A percentile compares a stretch with the other conserved stretches of the same genome.
Conservation (phyloP, 1,140 invertebrate genomes). For the Drosophila tristis region DNA sequence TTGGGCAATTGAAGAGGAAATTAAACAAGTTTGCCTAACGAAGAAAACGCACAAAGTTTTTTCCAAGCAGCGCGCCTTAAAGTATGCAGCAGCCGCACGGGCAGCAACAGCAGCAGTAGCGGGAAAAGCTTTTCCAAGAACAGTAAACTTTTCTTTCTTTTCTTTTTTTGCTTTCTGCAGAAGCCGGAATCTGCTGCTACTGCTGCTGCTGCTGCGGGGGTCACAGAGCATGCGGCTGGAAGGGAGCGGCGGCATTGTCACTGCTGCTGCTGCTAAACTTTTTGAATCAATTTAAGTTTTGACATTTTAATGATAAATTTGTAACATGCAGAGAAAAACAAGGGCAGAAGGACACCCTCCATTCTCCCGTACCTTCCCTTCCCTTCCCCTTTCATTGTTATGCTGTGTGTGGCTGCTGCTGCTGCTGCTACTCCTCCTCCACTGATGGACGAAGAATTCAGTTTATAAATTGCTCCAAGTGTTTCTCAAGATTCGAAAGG, state of each 20-base stretch:
- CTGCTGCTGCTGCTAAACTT: slow-evolving; percentile 61
- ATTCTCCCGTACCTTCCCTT: slow-evolving; percentile 15
- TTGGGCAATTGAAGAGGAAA: slow-evolving; percentile 77
- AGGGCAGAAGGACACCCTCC: slow-evolving; percentile 48
- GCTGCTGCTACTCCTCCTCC: background rate
- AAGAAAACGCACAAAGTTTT: slow-evolving; percentile 68
- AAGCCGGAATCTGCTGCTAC: slow-evolving; percentile 18
- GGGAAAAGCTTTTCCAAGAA: slow-evolving; percentile 22
- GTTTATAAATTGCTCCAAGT: slow-evolving; percentile 72
- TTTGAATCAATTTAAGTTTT: slow-evolving; percentile 83
- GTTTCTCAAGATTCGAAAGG: slow-evolving; percentile 14
- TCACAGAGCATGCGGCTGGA: background rate
- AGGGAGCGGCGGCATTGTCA: slow-evolving; percentile 39
- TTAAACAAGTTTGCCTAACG: slow-evolving; percentile 81
- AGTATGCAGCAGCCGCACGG: slow-evolving; percentile 58
- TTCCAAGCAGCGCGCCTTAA: slow-evolving; percentile 61
- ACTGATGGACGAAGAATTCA: slow-evolving; percentile 47
- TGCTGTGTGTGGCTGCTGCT: no score
- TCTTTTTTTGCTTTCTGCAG: slow-evolving; percentile 27
- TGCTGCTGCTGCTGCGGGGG: slow-evolving; percentile 19
- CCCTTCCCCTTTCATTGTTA: slow-evolving; percentile 4
- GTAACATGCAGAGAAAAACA: slow-evolving; percentile 63
- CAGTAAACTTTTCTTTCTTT: slow-evolving; percentile 38
- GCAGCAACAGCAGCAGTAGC: slow-evolving; percentile 8
- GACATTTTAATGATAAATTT: slow-evolving; percentile 83